These are phyloP conservation scores for Pygoscelis adeliae DNA, from an alignment of 2,113 vertebrate genomes.

Conservation along the genomic window DNA sequence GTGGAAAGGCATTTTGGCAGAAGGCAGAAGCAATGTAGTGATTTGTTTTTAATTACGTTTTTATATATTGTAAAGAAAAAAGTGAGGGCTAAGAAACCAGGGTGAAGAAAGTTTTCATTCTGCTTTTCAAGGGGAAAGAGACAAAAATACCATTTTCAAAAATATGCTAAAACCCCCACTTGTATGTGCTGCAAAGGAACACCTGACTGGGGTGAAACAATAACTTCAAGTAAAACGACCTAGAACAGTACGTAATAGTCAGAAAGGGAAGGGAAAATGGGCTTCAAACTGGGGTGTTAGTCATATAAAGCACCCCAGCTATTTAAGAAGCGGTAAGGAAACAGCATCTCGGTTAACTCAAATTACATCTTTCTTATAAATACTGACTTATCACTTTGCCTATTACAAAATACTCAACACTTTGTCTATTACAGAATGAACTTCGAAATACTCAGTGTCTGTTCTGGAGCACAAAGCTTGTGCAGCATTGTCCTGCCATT, in stretches of 20 bases:
- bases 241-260: background rate
- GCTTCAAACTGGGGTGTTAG: background rate
- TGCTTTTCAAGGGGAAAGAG: background rate
- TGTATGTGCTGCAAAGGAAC: background rate
- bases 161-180: background rate
- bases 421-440: background rate
- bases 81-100: background rate
- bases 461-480: background rate
- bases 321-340: background rate
- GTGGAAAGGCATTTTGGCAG: background rate
- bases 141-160: background rate
- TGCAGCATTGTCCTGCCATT: background rate
- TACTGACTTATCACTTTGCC: background rate
- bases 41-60: background rate
- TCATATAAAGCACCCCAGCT: background rate
- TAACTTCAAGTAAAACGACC: background rate
- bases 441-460: background rate
- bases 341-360: background rate
- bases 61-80: background rate
- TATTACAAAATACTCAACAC: background rate
- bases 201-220: background rate
- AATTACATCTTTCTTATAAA: background rate
- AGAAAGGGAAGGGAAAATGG: background rate
- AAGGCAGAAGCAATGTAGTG: background rate
- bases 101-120: background rate